phyloP scores from a whole-genome alignment of 1,140 invertebrate species.

The Vanessa tameamea region DNA sequence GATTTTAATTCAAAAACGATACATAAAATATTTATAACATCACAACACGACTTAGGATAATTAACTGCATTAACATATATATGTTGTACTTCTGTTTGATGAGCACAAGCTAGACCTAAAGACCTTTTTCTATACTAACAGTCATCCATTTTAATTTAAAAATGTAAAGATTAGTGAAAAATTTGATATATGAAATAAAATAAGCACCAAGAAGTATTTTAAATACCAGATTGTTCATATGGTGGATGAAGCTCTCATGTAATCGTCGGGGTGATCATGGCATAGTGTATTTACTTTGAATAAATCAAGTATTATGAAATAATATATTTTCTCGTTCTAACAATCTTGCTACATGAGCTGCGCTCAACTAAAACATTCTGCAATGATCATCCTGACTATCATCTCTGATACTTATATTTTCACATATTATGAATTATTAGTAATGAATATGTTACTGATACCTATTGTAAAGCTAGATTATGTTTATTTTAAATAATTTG shows the following conservation, averaged over 20 bases:
- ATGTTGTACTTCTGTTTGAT: background rate
- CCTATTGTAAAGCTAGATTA: slow-evolving; percentile 57
- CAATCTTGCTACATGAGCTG: background rate
- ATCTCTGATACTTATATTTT: slow-evolving; percentile 45
- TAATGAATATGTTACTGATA: slow-evolving; percentile 54
- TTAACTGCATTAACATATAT: background rate
- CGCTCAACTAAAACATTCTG: slow-evolving; percentile 15
- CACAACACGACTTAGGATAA: background rate
- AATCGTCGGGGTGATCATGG: slow-evolving; percentile 55
- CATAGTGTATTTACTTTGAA: slow-evolving; percentile 18
- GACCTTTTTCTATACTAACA: background rate
- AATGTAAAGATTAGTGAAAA: background rate
- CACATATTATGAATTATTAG: slow-evolving; percentile 53
- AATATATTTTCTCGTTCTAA: slow-evolving; percentile 13
- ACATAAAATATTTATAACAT: background rate
- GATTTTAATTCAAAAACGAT: background rate
- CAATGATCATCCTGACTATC: slow-evolving; percentile 51
- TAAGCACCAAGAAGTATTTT: slow-evolving; percentile 42
- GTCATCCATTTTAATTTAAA: background rate
- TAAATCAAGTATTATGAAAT: slow-evolving; percentile 15
- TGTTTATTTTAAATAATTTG: slow-evolving; percentile 56
- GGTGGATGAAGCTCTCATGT: slow-evolving; percentile 63
- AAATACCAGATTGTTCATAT: slow-evolving; percentile 38
- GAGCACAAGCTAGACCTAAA: slow-evolving; percentile 9
- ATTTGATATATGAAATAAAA: slow-evolving; percentile 35